These are phyloP conservation scores for Plecotus auritus DNA, from an alignment of 2,113 vertebrate genomes.

Conservation along the genomic window DNA sequence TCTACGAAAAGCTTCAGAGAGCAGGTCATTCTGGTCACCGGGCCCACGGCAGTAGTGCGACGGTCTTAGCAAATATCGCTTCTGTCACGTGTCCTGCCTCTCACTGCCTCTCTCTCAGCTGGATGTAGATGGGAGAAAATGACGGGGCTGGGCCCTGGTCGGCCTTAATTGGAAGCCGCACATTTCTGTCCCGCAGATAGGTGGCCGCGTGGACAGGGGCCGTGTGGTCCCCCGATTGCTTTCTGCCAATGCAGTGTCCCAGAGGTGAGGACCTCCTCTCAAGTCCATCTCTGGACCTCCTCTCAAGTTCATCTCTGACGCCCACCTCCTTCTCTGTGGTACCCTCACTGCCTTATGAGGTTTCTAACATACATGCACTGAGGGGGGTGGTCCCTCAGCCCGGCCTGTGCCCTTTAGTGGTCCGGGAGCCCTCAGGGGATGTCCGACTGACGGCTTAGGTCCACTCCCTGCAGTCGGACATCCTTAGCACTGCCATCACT, in stretches of 20 bases:
- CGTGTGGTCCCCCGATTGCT: neutral
- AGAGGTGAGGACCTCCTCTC: neutral
- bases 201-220: neutral
- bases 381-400: too few species aligned
- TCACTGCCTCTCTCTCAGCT: neutral
- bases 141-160: neutral
- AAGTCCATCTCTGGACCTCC: neutral
- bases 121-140: neutral
- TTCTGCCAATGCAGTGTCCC: neutral
- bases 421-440: too few species aligned
- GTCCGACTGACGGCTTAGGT: too few species aligned
- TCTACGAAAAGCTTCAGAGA: neutral
- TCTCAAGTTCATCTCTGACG: accelerated
- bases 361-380: too few species aligned
- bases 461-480: too few species aligned
- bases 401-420: too few species aligned
- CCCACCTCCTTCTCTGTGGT: neutral
- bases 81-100: neutral
- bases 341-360: neutral
- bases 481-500: too few species aligned
- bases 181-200: neutral
- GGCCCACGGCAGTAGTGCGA: neutral
- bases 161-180: neutral
- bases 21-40: conserved; percentile 7
- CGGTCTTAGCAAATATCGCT: neutral